phyloP scores from a whole-genome alignment of 2,888 invertebrate species.

The Papilio elwesi region DNA sequence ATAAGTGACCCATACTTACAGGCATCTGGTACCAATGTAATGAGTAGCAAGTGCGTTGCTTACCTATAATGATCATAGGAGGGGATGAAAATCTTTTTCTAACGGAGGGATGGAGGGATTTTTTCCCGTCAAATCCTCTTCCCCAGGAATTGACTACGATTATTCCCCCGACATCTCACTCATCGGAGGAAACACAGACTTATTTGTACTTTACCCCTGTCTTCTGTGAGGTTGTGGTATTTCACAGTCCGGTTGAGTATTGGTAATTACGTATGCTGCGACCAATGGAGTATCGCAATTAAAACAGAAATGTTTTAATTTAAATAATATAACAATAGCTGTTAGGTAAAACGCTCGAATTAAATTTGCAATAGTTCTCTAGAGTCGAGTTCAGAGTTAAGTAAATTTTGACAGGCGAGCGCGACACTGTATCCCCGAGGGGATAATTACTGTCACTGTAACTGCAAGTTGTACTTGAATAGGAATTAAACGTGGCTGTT shows the following conservation, averaged over 20 bases:
- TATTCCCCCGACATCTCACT: no score
- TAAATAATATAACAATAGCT: constrained; percentile 19
- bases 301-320: neutral
- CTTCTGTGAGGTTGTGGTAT: no score
- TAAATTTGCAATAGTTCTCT: constrained; percentile 24
- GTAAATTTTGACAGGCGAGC: constrained; percentile 29
- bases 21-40: neutral
- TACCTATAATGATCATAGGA: no score
- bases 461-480: constrained; percentile 24
- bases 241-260: no score
- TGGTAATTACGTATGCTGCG: no score
- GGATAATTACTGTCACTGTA: constrained; percentile 15
- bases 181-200: no score
- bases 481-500: constrained; percentile 4
- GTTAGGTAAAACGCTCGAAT: constrained; percentile 20
- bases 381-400: constrained; percentile 21
- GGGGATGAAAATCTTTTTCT: no score
- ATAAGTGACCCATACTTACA: neutral
- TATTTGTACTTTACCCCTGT: no score
- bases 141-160: no score
- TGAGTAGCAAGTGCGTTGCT: neutral
- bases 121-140: no score
- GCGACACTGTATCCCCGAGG: constrained; percentile 21
- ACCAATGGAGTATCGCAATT: neutral
- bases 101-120: no score